These are phyloP conservation scores for Cheiracanthium punctorium DNA, from an alignment of 2,888 invertebrate genomes.

Conservation along the genomic window DNA sequence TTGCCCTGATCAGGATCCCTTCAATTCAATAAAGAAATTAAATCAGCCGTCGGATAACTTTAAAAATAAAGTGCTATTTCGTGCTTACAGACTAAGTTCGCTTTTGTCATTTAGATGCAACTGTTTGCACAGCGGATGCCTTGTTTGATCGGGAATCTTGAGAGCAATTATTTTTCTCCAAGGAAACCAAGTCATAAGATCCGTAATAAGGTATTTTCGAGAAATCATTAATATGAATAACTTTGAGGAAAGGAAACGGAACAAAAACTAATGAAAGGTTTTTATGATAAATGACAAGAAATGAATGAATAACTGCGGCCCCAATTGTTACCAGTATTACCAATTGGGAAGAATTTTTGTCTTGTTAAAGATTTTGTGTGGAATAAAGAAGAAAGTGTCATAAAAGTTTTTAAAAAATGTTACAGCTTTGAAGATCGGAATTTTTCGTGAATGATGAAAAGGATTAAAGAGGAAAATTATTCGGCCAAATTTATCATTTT, in stretches of 20 bases:
- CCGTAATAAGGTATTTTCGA: conserved; percentile 63
- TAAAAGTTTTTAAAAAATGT: no score
- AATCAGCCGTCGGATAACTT: conserved; percentile 49
- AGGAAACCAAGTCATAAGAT: conserved; percentile 49
- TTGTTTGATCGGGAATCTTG: conserved; percentile 60
- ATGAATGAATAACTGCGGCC: background rate
- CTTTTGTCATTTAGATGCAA: conserved; percentile 40
- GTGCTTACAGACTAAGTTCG: conserved; percentile 22
- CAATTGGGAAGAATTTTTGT: background rate
- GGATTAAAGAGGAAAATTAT: no score
- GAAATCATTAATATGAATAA: conserved; percentile 65
- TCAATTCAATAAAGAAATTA: conserved; percentile 62
- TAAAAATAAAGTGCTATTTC: conserved; percentile 59
- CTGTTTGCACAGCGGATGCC: conserved; percentile 55
- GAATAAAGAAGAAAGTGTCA: no score
- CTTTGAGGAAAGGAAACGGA: conserved; percentile 19
- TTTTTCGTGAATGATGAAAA: no score
- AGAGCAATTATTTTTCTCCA: conserved; percentile 63
- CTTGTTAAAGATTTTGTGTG: no score
- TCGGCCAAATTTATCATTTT: no score
- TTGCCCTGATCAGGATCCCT: conserved; percentile 36
- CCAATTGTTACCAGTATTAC: background rate
- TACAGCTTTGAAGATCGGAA: no score
- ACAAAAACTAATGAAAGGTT: conserved; percentile 30
- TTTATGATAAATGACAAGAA: conserved; percentile 26